phyloP scores from a whole-genome alignment of 2,888 invertebrate genomes.

The Escarpia spicata region DNA sequence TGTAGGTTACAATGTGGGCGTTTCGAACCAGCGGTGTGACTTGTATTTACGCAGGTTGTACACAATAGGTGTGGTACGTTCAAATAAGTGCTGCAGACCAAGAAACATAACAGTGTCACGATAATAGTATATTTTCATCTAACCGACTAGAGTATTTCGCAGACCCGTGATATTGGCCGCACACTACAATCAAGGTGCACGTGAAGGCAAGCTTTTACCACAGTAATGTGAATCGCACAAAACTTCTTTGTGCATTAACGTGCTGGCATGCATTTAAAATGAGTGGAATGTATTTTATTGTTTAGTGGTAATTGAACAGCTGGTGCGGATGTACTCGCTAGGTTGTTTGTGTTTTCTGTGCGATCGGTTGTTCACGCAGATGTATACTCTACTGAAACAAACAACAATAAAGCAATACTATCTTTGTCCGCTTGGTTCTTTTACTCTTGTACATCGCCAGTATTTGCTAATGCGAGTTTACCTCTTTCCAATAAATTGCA shows the following conservation, averaged over 20 bases:
- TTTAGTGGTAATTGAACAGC: background rate
- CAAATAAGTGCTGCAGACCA: no score
- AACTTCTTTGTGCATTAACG: background rate
- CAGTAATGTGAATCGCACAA: background rate
- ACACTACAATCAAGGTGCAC: background rate
- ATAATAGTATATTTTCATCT: background rate
- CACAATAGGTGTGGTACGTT: background rate
- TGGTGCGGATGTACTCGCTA: background rate
- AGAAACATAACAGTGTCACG: background rate
- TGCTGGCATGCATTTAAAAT: background rate
- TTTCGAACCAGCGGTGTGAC: background rate
- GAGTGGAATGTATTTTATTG: background rate
- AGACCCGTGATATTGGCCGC: background rate
- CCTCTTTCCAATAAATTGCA: no score
- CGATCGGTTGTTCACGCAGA: background rate
- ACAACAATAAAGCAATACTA: background rate
- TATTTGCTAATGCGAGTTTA: no score
- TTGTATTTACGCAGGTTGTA: background rate
- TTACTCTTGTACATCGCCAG: background rate
- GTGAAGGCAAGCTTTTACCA: background rate
- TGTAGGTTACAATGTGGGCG: background rate
- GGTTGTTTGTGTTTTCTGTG: constrained; percentile 13
- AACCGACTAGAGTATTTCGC: background rate
- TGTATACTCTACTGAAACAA: background rate
- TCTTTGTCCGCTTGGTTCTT: background rate